These are phyloP conservation scores for Ochlodes sylvanus DNA, from an alignment of 2,888 invertebrate genomes.

Conservation along the genomic window DNA sequence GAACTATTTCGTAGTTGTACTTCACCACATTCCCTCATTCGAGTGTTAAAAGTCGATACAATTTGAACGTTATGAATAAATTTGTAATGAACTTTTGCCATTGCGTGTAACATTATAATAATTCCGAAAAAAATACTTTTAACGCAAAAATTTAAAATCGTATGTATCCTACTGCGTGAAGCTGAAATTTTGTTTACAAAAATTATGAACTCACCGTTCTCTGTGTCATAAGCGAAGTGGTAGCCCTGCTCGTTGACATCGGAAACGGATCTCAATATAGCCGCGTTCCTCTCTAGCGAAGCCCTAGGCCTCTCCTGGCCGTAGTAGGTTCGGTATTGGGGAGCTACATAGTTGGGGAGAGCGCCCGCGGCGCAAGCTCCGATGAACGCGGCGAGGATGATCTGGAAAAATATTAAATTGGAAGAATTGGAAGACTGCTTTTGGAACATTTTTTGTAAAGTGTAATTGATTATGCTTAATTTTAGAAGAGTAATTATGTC, in stretches of 20 bases:
- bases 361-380: slow-evolving; percentile 64
- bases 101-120: no score
- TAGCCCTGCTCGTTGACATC: slow-evolving; percentile 72
- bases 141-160: no score
- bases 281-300: slow-evolving; percentile 65
- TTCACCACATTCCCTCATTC: no score
- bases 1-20: no score
- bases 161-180: no score
- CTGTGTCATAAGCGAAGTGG: slow-evolving; percentile 85
- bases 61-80: no score
- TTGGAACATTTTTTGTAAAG: slow-evolving; percentile 9
- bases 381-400: slow-evolving; percentile 65
- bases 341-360: slow-evolving; percentile 56
- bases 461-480: no score
- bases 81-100: no score
- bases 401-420: slow-evolving; percentile 51
- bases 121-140: no score
- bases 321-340: slow-evolving; percentile 60
- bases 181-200: no score
- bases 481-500: no score
- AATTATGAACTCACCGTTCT: slow-evolving; percentile 77
- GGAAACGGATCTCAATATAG: slow-evolving; percentile 66
- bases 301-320: slow-evolving; percentile 63
- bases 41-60: no score
- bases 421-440: slow-evolving; percentile 3